Base-by-base conservation (phyloP, 2,888 invertebrate species). In the Lepidochitona cinerea region DNA sequence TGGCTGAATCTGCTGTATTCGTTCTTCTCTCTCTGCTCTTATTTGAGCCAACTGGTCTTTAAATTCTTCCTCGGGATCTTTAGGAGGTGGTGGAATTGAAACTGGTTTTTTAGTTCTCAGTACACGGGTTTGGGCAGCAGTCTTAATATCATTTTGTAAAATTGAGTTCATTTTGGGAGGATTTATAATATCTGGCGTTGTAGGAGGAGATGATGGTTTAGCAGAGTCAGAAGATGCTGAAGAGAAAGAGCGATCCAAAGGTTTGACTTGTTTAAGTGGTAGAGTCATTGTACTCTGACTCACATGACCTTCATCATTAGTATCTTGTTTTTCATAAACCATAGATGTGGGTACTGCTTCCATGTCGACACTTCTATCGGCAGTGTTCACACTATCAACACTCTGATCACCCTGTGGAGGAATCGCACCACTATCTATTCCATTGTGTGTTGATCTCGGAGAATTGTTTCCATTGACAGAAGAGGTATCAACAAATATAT, bases 61-160 rank as follows among this genome's bases (percentile, higher is more conserved):
- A 72, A 85, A 85, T 18, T 83, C 74, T 68, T 83, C 78, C 41
- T 81, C 78, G 29, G 83, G 81, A 76, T 84, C 83, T 74, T 84
- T 86, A 26, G 29, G 52, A 12, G 14, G 36, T 14, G 35, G 33
- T 53, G 32, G 37, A 7, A 1, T 35, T 5, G 32, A 23, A 5
- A 7, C n/a, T 35, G 49, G 64, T 52, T 37, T 53, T 37, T 23
- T 78, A 6, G 83, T 77, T 75, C 82, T 85, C 3, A 78, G 75
- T 12, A 83, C 79, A 59, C 81, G 76, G 3, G 83, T 81, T 68
- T 82, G 81, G 7, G 85, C 85, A 49, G 84, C 80, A 41, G 81
- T 70, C 54, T 84, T 81, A 18, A 86, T 85, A 72, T 87, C 85
- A 81, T 85, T 83, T 68, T 83, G 85, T n/a, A 86, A 65, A 18